Base-by-base conservation (phyloP, 2,888 invertebrate genomes). In the Ctena decussata region DNA sequence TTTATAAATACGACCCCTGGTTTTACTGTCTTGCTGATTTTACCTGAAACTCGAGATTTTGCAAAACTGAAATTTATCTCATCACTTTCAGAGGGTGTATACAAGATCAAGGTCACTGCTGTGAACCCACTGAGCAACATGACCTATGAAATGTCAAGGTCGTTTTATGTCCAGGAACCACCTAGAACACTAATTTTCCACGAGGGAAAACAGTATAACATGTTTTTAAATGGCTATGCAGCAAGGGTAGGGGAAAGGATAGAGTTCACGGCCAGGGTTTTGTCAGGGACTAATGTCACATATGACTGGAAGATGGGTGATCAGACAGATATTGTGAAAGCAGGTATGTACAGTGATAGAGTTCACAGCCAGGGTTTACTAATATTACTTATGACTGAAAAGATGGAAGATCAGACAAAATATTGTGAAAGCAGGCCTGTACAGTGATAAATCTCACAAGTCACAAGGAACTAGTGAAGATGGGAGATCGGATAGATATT, bases 241-340 rank as follows among this genome's bases (percentile, higher is more conserved):
- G 86, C 91, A 8, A 82, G 80, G 75, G 91, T 92, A 27, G 94
- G 93, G 0, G 86, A 93, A 37, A 84, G 80, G 27, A 77, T 90
- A 0, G 85, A 76, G 5, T 85, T 95, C 46, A 87, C 79, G 37
- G 94, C 93, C 0, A 83, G 81, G 21, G 80, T 93, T 3, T 70
- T 60, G 0, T 76, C 86, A 8, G 95, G 95, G 24, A 93, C 94
- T 0, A 93, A 95, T 86, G 93, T 95, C 8, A 93, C 94, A 11
- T 95, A 91, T 84, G 92, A 92, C 80, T 95, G 95, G 95, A 91
- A 92, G 69, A 85, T 95, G 76, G 94, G 94, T 5, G 95, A 95
- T 82, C 91, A 93, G 71, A 90, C 91, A 18, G 93, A 92, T 41
- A 60, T 87, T 1, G 84, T 89, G 0, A 82, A 87, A 53, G 78